phyloP scores from a whole-genome alignment of 1,140 invertebrate species.

The Drosophila dunni region DNA sequence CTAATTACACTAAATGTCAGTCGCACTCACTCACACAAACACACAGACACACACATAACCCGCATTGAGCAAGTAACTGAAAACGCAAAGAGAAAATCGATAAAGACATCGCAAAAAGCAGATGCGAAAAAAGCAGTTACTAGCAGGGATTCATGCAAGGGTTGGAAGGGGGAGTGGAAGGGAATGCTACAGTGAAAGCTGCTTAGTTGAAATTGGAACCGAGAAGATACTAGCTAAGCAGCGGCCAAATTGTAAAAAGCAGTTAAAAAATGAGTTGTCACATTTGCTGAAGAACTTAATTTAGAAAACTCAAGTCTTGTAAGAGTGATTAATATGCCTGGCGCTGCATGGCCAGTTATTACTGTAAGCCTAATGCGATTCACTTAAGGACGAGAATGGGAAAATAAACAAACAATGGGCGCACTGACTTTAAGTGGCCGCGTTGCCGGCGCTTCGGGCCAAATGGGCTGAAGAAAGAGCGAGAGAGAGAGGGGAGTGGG shows the following conservation, averaged over 20 bases:
- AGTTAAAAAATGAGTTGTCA: too few species aligned
- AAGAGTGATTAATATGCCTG: too few species aligned
- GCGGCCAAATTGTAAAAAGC: not conserved
- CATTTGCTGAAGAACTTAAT: too few species aligned
- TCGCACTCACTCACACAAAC: slow-evolving; percentile 28
- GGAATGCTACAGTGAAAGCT: slow-evolving; percentile 31
- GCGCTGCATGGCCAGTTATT: slow-evolving; percentile 9
- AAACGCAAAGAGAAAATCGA: slow-evolving; percentile 64
- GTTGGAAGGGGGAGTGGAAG: not conserved
- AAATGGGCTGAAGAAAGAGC: slow-evolving; percentile 26
- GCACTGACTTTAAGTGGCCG: slow-evolving; percentile 48
- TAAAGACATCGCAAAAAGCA: slow-evolving; percentile 51
- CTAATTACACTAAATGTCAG: slow-evolving; percentile 54
- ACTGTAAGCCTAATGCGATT: slow-evolving; percentile 37
- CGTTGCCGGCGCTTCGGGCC: slow-evolving; percentile 33
- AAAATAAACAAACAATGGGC: slow-evolving; percentile 49
- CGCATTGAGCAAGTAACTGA: slow-evolving; percentile 39
- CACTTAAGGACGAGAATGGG: slow-evolving; percentile 25
- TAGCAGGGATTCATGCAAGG: slow-evolving; percentile 10
- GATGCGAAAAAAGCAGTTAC: slow-evolving; percentile 45
- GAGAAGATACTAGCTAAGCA: slow-evolving; percentile 4
- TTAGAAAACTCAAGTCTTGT: too few species aligned
- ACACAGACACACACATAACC: slow-evolving; percentile 6
- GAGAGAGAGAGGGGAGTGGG: too few species aligned
- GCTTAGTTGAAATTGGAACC: slow-evolving; percentile 35